A percentile compares a stretch with the other conserved stretches of the same genome.
Conservation (phyloP, 1,140 invertebrate genomes). For the Diorhabda sublineata region DNA sequence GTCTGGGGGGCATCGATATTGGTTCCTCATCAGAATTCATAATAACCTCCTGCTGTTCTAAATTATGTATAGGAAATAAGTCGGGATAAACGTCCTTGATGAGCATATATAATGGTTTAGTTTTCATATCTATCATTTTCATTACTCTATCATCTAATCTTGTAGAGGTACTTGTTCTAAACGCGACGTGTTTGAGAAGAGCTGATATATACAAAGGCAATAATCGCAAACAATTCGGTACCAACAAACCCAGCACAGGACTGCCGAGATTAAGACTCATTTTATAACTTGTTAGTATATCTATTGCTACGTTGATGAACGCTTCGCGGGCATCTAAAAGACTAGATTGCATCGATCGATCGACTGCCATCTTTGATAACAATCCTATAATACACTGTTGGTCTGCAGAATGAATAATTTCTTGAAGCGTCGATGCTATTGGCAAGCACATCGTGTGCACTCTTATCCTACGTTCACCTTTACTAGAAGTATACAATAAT, state of each 20-base stretch:
- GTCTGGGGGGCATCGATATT: conserved; percentile 57
- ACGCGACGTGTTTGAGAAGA: conserved; percentile 85
- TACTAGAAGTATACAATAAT: conserved; percentile 94
- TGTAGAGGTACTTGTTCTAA: conserved; percentile 81
- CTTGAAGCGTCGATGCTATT: conserved; percentile 75
- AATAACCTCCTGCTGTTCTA: conserved; percentile 61
- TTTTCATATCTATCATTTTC: conserved; percentile 93
- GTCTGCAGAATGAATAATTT: conserved; percentile 90
- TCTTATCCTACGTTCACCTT: conserved; percentile 94
- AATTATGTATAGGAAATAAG: conserved; percentile 82
- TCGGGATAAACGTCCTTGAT: conserved; percentile 89
- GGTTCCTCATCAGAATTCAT: conserved; percentile 54
- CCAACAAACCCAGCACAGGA: conserved; percentile 61
- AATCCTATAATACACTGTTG: conserved; percentile 91
- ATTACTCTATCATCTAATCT: conserved; percentile 89
- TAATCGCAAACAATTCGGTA: conserved; percentile 70
- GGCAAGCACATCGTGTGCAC: conserved; percentile 97
- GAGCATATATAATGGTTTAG: conserved; percentile 74
- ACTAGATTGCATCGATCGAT: conserved; percentile 80
- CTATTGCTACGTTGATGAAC: conserved; percentile 90
- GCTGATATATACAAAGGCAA: conserved; percentile 88
- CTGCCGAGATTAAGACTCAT: conserved; percentile 62
- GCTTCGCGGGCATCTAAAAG: conserved; percentile 93
- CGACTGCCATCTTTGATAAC: conserved; percentile 95
- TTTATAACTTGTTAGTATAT: conserved; percentile 82